Conservation (phyloP, 2,797 vertebrate genomes). For the Leptoclinus maculatus region DNA sequence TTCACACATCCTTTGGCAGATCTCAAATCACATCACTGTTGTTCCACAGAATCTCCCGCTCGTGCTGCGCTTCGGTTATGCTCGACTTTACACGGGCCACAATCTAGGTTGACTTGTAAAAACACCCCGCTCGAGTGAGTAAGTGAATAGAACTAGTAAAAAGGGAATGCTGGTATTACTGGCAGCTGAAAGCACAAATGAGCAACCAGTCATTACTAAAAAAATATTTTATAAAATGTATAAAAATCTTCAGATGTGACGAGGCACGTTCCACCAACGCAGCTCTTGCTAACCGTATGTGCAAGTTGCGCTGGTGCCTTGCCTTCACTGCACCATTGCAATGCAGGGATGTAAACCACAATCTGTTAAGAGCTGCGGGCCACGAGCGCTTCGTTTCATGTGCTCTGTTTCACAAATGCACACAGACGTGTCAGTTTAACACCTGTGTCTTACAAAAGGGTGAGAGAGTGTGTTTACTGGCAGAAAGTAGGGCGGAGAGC, state of each 20-base stretch:
- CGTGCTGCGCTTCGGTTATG: conserved; percentile 57
- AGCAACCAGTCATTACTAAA: conserved; percentile 47
- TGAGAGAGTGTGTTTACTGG: conserved; percentile 43
- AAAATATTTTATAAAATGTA: conserved; percentile 54
- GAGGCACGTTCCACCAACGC: conserved; percentile 49
- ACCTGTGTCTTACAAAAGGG: conserved; percentile 55
- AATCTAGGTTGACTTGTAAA: conserved; percentile 38
- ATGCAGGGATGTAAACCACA: conserved; percentile 71
- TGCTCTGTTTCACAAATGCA: conserved; percentile 55
- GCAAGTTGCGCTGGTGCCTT: conserved; percentile 56
- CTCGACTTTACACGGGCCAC: conserved; percentile 67
- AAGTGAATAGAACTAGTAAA: conserved; percentile 56
- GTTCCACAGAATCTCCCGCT: conserved; percentile 52
- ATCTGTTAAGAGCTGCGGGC: conserved; percentile 60
- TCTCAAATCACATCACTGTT: conserved; percentile 50
- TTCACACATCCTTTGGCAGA: conserved; percentile 66
- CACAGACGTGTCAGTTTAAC: conserved; percentile 66
- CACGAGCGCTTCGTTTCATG: not conserved
- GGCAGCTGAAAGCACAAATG: conserved; percentile 60
- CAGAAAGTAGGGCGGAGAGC: conserved; percentile 54
- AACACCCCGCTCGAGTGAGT: conserved; percentile 36
- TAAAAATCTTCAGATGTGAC: conserved; percentile 59
- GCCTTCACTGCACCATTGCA: conserved; percentile 57
- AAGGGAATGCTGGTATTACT: conserved; percentile 64
- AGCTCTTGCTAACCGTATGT: conserved; percentile 42